Conservation (phyloP, 1,140 invertebrate species). For the Fopius arisanus region DNA sequence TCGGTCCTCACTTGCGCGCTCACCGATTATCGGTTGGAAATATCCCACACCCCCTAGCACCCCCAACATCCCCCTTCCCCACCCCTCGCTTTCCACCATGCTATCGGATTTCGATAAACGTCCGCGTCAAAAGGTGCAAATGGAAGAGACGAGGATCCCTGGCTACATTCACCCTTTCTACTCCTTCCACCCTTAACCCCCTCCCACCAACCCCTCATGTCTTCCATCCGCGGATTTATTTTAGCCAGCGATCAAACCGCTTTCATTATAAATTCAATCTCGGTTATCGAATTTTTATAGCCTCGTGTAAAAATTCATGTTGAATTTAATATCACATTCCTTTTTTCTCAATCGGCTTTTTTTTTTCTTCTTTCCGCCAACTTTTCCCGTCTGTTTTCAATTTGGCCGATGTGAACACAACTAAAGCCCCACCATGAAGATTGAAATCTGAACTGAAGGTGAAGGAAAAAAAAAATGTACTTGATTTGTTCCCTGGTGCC, state of each 20-base stretch:
- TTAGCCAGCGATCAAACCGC: slow-evolving; percentile 14
- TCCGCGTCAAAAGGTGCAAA: slow-evolving; percentile 26
- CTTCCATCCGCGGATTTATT: slow-evolving; percentile 30
- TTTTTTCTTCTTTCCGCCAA: neutral
- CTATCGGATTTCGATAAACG: slow-evolving; percentile 32
- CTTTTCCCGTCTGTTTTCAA: neutral
- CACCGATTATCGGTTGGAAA: slow-evolving; percentile 19
- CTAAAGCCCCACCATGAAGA: neutral
- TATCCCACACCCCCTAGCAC: neutral
- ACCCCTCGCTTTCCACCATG: neutral
- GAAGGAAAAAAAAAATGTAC: neutral
- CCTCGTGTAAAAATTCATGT: slow-evolving; percentile 8
- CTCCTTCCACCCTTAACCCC: neutral
- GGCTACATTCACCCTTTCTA: slow-evolving; percentile 9
- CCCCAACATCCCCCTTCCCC: neutral
- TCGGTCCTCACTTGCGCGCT: neutral
- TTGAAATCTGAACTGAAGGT: neutral
- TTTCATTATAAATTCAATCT: slow-evolving; percentile 29
- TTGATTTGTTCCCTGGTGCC: neutral
- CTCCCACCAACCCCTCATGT: slow-evolving; percentile 5
- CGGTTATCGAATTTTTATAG: slow-evolving; percentile 12
- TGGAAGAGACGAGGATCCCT: slow-evolving; percentile 40
- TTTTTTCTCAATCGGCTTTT: neutral
- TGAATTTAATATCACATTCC: slow-evolving; percentile 4
- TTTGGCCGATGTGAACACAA: neutral